Conservation (phyloP, 1,140 invertebrate species). For the Littorina saxatilis region DNA sequence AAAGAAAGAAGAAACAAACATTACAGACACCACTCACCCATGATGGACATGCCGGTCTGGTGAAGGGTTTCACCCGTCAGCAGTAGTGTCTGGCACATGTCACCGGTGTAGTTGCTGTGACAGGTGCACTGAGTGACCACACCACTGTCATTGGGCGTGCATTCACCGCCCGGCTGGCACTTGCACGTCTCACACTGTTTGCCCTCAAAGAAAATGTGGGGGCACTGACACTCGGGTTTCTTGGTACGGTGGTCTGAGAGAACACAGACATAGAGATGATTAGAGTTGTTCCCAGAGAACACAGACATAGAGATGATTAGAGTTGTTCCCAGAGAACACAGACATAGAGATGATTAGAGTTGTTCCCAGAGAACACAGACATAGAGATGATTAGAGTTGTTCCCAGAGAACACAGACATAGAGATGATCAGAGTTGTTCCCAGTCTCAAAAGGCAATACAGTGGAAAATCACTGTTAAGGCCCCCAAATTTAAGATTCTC, state of each 20-base stretch:
- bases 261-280: not conserved
- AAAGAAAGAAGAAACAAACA: too few species aligned
- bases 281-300: not conserved
- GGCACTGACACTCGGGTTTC: constrained; percentile 7
- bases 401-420: too few species aligned
- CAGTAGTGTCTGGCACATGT: constrained; percentile 2
- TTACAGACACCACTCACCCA: too few species aligned
- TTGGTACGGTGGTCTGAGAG: not conserved
- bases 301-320: not conserved
- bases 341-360: too few species aligned
- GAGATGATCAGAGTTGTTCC: too few species aligned
- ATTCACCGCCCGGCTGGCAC: constrained; percentile 38
- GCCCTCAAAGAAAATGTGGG: constrained; percentile 38
- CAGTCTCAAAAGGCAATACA: too few species aligned
- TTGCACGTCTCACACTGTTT: constrained; percentile 50
- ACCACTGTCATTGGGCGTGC: not conserved
- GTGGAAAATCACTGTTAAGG: too few species aligned
- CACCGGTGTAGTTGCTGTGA: constrained; percentile 20
- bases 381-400: too few species aligned
- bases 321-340: too few species aligned
- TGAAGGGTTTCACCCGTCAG: not conserved
- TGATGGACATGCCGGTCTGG: not conserved
- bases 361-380: too few species aligned
- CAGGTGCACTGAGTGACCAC: constrained; percentile 20
- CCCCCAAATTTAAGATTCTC: too few species aligned